These are phyloP conservation scores for Platysteira castanea DNA, from an alignment of 2,113 vertebrate species.

Conservation along the genomic window DNA sequence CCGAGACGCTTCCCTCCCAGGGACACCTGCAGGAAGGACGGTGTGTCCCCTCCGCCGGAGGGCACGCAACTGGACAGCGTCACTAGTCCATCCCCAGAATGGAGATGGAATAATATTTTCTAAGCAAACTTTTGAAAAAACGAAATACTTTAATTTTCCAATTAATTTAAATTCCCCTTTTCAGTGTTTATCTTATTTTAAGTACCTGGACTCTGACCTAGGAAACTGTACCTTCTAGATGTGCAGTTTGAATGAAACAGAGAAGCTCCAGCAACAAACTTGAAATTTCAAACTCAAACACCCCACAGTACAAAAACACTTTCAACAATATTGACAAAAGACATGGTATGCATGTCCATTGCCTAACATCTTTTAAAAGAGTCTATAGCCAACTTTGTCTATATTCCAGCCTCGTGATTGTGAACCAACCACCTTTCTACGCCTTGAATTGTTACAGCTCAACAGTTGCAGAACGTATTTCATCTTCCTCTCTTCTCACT, in stretches of 20 bases:
- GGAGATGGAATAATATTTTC: background rate
- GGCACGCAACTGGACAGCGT: too few species aligned
- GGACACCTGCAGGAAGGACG: too few species aligned
- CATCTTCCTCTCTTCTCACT: background rate
- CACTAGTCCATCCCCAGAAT: background rate
- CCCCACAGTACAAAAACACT: accelerated
- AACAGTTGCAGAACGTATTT: background rate
- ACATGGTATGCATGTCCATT: background rate
- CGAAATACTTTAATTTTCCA: background rate
- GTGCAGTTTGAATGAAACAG: background rate
- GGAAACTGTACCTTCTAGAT: background rate
- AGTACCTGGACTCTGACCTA: background rate
- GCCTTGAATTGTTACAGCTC: background rate
- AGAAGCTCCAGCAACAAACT: background rate
- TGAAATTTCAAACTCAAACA: background rate
- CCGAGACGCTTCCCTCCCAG: too few species aligned
- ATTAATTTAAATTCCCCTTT: background rate
- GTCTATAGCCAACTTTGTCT: background rate
- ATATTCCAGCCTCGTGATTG: background rate
- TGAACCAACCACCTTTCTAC: background rate
- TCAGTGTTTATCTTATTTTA: background rate
- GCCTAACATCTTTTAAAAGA: background rate
- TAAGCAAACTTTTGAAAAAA: background rate
- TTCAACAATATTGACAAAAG: background rate
- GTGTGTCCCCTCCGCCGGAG: too few species aligned